Conservation (phyloP, 2,888 invertebrate species). For the Troides oblongomaculatus region DNA sequence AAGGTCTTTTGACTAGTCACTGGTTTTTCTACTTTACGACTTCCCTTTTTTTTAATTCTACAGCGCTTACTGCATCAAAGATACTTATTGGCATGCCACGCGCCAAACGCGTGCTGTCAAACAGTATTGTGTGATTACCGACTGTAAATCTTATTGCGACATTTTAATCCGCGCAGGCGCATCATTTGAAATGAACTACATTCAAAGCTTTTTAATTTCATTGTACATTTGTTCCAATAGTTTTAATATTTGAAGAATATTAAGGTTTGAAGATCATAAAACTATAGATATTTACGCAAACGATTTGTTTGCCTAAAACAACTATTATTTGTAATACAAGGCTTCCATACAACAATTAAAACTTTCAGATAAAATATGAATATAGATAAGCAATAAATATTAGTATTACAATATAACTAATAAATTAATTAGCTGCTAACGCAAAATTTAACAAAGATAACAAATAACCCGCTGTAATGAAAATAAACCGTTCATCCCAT, state of each 20-base stretch:
- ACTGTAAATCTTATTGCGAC: slow-evolving; percentile 20
- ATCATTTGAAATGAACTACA: slow-evolving; percentile 19
- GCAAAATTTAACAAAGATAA: slow-evolving; percentile 9
- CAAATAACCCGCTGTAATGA: slow-evolving; percentile 35
- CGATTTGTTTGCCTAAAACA: too few species aligned
- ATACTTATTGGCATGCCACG: slow-evolving; percentile 14
- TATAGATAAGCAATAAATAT: not conserved
- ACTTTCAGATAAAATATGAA: not conserved
- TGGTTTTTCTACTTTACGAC: not conserved
- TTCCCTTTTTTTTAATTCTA: not conserved
- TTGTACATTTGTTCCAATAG: too few species aligned
- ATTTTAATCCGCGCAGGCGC: slow-evolving; percentile 18
- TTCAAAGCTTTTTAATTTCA: not conserved
- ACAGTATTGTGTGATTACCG: slow-evolving; percentile 19
- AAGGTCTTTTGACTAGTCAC: not conserved
- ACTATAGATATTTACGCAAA: too few species aligned
- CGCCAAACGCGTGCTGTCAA: slow-evolving; percentile 18
- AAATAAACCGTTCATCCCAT: slow-evolving; percentile 55
- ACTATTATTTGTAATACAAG: too few species aligned
- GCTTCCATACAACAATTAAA: too few species aligned
- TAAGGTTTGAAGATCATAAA: too few species aligned
- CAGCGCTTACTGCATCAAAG: slow-evolving; percentile 1
- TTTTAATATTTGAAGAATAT: too few species aligned
- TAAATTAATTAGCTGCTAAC: not conserved
- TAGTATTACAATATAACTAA: not conserved